phyloP scores from a whole-genome alignment of 2,113 vertebrate species.

The Lepus timidus region DNA sequence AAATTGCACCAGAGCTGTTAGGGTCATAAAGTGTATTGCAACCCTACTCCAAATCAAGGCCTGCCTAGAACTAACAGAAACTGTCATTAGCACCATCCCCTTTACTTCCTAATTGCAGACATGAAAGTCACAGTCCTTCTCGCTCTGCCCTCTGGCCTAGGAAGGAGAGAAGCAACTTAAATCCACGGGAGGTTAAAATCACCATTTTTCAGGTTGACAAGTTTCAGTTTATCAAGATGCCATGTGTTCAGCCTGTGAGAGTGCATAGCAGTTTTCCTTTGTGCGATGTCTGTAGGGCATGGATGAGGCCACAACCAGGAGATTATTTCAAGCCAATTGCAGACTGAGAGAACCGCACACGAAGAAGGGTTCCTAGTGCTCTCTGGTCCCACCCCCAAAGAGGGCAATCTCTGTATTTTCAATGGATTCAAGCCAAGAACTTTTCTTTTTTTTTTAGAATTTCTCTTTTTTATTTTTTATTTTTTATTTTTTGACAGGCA shows the following conservation, averaged over 20 bases:
- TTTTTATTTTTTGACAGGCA: too few species aligned
- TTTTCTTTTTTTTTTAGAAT: not conserved
- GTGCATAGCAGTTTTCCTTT: not conserved
- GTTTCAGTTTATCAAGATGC: not conserved
- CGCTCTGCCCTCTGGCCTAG: not conserved
- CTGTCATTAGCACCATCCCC: not conserved
- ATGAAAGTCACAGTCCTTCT: not conserved
- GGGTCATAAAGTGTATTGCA: conserved; percentile 23
- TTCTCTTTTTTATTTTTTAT: too few species aligned
- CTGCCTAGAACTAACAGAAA: conserved; percentile 18
- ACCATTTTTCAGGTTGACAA: not conserved
- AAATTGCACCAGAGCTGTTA: not conserved
- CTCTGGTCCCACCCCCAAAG: not conserved
- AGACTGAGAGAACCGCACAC: not conserved
- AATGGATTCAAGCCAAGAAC: not conserved
- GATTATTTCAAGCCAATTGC: not conserved
- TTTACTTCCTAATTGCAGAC: conserved; percentile 20
- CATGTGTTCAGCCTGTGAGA: not conserved
- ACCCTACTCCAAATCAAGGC: conserved; percentile 16
- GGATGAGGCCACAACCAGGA: not conserved
- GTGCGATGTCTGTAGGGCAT: not conserved
- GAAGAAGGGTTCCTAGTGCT: not conserved
- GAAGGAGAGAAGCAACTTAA: conserved; percentile 24
- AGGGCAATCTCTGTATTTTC: not conserved
- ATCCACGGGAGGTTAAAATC: not conserved